phyloP scores from a whole-genome alignment of 2,888 invertebrate species.

The Hirtodrosophila duncani region DNA sequence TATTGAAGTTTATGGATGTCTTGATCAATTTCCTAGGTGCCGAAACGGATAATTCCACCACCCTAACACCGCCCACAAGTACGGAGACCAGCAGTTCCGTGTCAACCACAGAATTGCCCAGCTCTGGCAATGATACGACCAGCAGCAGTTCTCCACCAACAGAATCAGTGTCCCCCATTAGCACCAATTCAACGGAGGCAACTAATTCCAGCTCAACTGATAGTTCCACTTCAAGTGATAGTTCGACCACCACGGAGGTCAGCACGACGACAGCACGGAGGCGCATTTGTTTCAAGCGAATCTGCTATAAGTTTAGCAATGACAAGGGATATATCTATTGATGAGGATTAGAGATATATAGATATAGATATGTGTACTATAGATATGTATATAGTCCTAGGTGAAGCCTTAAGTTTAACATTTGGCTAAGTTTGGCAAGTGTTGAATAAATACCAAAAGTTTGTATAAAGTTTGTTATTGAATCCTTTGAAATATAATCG shows the following conservation, averaged over 20 bases:
- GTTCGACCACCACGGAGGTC: not conserved
- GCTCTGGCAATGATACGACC: not conserved
- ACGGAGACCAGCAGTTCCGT: constrained; percentile 5
- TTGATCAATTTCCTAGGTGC: constrained; percentile 48
- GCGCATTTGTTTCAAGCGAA: constrained; percentile 56
- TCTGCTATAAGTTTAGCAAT: constrained; percentile 52
- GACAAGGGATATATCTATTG: constrained; percentile 55
- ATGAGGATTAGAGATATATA: not conserved
- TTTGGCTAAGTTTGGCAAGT: too few species aligned
- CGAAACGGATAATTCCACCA: constrained; percentile 29
- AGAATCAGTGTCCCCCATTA: not conserved
- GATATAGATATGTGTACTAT: too few species aligned
- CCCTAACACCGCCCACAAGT: constrained; percentile 5
- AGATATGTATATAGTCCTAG: too few species aligned
- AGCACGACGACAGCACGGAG: constrained; percentile 8
- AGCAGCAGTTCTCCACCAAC: not conserved
- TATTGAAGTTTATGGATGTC: constrained; percentile 45
- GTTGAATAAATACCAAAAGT: too few species aligned
- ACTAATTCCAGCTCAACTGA: too few species aligned
- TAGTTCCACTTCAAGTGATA: not conserved
- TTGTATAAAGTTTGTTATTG: too few species aligned
- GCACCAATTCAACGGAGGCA: not conserved
- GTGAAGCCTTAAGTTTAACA: too few species aligned
- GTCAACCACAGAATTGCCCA: constrained; percentile 5
- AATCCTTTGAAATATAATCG: too few species aligned